Evolutionary conservation across 2,797 vertebrate species (phyloP).

Genomic region (Mico argentatus): DNA sequence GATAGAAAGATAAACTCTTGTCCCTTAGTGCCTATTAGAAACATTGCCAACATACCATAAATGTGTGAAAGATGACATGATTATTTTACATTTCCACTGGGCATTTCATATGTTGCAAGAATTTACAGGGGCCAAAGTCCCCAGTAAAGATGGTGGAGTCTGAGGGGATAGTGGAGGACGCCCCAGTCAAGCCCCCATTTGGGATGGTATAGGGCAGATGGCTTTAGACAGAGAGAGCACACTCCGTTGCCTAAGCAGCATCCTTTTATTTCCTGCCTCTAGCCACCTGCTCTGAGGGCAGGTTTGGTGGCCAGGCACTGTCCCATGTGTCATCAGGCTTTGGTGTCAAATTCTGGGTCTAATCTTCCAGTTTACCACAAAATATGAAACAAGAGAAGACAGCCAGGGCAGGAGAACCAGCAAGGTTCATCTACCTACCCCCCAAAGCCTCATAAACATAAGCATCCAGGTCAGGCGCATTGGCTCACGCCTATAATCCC

Average conservation of each 20-base stretch:
- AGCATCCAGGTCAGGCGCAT: neutral
- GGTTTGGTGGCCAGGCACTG: neutral
- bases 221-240: neutral
- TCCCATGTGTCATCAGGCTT: neutral
- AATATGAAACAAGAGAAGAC: neutral
- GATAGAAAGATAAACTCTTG: conserved; percentile 66
- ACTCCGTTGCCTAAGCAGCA: neutral
- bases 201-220: neutral
- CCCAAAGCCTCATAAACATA: neutral
- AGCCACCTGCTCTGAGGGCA: neutral
- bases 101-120: conserved; percentile 10
- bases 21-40: conserved; percentile 61
- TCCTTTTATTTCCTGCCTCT: neutral
- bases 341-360: neutral
- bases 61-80: conserved; percentile 59
- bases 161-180: neutral
- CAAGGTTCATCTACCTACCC: neutral
- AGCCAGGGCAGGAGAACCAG: neutral
- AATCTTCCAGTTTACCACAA: neutral
- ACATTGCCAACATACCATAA: conserved; percentile 52
- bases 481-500: no score
- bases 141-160: neutral
- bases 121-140: neutral
- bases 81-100: conserved; percentile 59
- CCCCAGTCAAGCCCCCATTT: neutral